Evolutionary conservation across 1,140 invertebrate genomes (phyloP).

Genomic region (Drosophila repletoides): DNA sequence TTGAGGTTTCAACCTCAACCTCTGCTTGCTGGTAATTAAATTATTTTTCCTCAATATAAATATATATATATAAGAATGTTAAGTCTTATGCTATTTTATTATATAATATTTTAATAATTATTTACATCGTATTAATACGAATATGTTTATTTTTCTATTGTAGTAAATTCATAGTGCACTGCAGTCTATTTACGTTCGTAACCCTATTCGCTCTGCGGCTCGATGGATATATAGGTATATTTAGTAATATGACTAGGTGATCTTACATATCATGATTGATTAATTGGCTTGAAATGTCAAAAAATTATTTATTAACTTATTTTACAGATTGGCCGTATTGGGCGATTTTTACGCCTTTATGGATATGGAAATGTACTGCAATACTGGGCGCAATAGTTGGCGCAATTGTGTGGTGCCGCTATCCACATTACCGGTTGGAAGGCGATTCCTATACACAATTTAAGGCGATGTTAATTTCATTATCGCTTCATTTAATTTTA

Average conservation of each 20-base stretch:
- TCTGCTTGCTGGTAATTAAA: too few species aligned
- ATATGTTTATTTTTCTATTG: slow-evolving; percentile 79
- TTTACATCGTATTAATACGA: too few species aligned
- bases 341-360: slow-evolving; percentile 96
- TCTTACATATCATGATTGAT: too few species aligned
- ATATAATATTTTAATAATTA: too few species aligned
- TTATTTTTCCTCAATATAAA: too few species aligned
- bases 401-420: slow-evolving; percentile 96
- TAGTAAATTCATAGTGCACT: slow-evolving; percentile 98
- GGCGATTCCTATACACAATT: slow-evolving; percentile 98
- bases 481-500: slow-evolving; percentile 95
- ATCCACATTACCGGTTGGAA: slow-evolving; percentile 96
- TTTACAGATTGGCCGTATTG: slow-evolving; percentile 93
- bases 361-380: slow-evolving; percentile 97
- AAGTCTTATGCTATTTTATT: too few species aligned
- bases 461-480: slow-evolving; percentile 97
- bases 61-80: too few species aligned
- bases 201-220: slow-evolving; percentile 93
- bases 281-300: too few species aligned
- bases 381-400: slow-evolving; percentile 94
- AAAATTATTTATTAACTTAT: not conserved
- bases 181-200: slow-evolving; percentile 95
- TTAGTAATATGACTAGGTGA: not conserved
- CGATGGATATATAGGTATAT: slow-evolving; percentile 89
- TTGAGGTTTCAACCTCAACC: too few species aligned